Evolutionary conservation across 2,113 vertebrate genomes (phyloP).

Genomic region (Rhinoptilus africanus): DNA sequence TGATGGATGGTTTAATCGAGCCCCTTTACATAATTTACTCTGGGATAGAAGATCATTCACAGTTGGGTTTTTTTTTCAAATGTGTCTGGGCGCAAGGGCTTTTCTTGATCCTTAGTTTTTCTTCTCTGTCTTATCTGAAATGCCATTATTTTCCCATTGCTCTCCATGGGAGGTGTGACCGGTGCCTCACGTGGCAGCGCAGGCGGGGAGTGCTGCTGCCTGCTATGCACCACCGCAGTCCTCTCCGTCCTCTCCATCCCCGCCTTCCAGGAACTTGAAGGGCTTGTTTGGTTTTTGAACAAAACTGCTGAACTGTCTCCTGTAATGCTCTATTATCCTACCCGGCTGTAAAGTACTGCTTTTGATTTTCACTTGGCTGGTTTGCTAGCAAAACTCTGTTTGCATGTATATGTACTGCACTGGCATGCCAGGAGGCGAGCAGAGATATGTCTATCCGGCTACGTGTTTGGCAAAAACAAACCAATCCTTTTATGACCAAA

Average conservation of each 20-base stretch:
- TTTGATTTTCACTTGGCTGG: not conserved
- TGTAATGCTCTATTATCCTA: not conserved
- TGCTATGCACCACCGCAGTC: not conserved
- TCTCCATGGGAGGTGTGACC: not conserved
- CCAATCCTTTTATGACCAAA: not conserved
- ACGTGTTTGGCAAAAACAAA: not conserved
- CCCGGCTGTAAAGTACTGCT: not conserved
- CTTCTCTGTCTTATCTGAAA: not conserved
- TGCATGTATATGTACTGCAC: not conserved
- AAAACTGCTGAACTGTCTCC: not conserved
- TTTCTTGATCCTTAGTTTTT: not conserved
- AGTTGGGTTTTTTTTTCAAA: not conserved
- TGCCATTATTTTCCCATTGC: not conserved
- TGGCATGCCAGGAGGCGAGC: not conserved
- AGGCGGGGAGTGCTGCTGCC: not conserved
- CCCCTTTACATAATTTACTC: not conserved
- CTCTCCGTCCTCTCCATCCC: not conserved
- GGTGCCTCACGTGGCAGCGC: rapidly evolving
- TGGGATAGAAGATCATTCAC: not conserved
- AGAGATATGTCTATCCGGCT: not conserved
- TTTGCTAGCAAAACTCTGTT: not conserved
- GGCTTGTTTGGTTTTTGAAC: not conserved
- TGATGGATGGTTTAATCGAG: not conserved
- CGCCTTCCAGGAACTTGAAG: not conserved
- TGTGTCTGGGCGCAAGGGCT: not conserved